Conservation (phyloP, 2,113 vertebrate genomes). For the Bettongia penicillata region DNA sequence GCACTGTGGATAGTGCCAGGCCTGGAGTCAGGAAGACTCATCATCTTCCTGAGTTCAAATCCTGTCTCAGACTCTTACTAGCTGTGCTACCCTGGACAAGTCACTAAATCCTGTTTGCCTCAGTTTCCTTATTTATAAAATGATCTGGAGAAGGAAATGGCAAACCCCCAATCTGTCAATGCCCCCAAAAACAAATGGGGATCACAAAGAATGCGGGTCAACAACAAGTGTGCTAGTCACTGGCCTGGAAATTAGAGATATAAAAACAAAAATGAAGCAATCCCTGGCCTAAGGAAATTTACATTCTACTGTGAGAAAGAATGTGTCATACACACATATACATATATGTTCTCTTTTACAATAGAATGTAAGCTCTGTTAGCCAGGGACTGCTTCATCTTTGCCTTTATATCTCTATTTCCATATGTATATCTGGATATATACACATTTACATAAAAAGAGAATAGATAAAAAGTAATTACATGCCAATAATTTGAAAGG, state of each 20-base stretch:
- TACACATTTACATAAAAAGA: not conserved
- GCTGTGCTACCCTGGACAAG: not conserved
- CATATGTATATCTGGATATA: not conserved
- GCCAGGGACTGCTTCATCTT: not conserved
- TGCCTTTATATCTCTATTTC: not conserved
- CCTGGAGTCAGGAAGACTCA: not conserved
- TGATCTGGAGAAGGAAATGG: not conserved
- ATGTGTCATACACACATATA: not conserved
- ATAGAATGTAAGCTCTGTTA: not conserved
- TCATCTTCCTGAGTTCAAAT: not conserved
- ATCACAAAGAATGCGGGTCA: not conserved
- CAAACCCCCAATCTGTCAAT: not conserved
- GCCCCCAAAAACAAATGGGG: not conserved
- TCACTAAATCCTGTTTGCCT: not conserved
- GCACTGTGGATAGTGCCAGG: not conserved
- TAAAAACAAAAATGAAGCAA: not conserved
- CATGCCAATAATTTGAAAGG: not conserved
- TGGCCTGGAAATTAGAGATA: not conserved
- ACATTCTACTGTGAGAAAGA: not conserved
- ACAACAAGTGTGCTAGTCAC: not conserved
- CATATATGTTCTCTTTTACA: not conserved
- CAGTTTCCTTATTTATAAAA: not conserved
- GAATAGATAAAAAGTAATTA: not conserved
- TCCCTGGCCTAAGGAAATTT: not conserved
- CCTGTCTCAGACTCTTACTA: not conserved